phyloP scores from a whole-genome alignment of 2,888 invertebrate genomes.

The Disparrhopalites patrizii region DNA sequence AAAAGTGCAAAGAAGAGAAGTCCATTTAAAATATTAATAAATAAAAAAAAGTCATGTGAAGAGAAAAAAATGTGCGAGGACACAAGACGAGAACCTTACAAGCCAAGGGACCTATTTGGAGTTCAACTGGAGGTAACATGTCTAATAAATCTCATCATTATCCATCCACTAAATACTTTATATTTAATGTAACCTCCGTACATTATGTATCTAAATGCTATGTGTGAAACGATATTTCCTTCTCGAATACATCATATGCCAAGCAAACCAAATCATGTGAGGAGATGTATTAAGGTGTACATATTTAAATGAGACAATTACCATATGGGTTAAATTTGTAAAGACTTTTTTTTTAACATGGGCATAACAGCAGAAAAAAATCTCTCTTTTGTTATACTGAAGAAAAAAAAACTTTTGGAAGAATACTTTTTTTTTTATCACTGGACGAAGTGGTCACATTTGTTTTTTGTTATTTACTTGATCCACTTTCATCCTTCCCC shows the following conservation, averaged over 20 bases:
- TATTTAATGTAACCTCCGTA: background rate
- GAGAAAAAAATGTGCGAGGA: slow-evolving; percentile 43
- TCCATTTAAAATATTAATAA: too few species aligned
- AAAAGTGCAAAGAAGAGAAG: background rate
- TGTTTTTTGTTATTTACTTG: background rate
- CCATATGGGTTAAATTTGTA: too few species aligned
- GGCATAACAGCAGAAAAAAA: too few species aligned
- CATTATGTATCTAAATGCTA: too few species aligned
- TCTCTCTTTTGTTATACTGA: too few species aligned
- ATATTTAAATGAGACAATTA: too few species aligned
- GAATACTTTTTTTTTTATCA: background rate
- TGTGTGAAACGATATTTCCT: too few species aligned
- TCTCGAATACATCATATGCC: too few species aligned
- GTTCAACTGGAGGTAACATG: slow-evolving; percentile 61
- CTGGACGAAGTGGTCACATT: background rate
- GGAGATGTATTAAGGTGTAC: too few species aligned
- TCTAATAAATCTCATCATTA: background rate
- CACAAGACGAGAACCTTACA: slow-evolving; percentile 51
- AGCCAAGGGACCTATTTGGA: slow-evolving; percentile 60
- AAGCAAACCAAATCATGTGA: too few species aligned
- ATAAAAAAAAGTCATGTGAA: slow-evolving; percentile 8
- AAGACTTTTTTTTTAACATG: too few species aligned
- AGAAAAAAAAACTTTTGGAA: too few species aligned
- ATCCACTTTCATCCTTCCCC: background rate
- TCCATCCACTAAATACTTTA: background rate